A percentile compares a stretch with the other conserved stretches of the same genome.
Evolutionary conservation across 2,113 vertebrate genomes (phyloP).

Genomic region (Mobula birostris): DNA sequence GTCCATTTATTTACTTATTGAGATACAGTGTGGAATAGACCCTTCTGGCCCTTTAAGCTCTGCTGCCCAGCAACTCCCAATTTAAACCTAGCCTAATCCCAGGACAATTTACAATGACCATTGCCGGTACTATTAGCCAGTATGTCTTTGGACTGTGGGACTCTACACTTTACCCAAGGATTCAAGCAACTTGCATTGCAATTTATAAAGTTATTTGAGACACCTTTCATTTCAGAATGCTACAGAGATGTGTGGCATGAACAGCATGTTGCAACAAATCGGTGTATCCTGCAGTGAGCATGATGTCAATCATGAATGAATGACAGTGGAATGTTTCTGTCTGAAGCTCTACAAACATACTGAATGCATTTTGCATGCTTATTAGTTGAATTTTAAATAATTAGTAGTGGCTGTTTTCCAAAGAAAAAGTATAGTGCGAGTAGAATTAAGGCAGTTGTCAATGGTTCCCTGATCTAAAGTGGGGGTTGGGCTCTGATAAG

Average conservation of each 20-base stretch:
- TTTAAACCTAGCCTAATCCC: too few relatives aligned
- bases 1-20: neutral
- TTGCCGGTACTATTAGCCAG: too few relatives aligned
- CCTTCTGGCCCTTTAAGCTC: too few relatives aligned
- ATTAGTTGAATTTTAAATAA: neutral
- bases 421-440: neutral
- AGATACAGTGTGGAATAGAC: too few relatives aligned
- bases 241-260: neutral
- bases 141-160: too few relatives aligned
- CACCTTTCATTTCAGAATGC: neutral
- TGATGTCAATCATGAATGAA: neutral
- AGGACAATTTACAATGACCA: too few relatives aligned
- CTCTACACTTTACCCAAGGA: neutral
- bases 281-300: neutral
- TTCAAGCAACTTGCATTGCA: neutral
- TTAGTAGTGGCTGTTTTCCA: neutral
- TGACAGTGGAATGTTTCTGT: neutral
- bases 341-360: neutral
- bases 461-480: neutral
- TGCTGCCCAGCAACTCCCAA: too few relatives aligned
- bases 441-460: neutral
- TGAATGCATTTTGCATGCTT: neutral
- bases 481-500: neutral
- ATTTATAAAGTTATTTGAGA: neutral
- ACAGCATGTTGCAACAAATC: neutral